Percentiles rank a stretch among this genome's conserved stretches.
Conservation (phyloP, 64 coral and sea anemone genomes). For the Pocillopora damicornis region DNA sequence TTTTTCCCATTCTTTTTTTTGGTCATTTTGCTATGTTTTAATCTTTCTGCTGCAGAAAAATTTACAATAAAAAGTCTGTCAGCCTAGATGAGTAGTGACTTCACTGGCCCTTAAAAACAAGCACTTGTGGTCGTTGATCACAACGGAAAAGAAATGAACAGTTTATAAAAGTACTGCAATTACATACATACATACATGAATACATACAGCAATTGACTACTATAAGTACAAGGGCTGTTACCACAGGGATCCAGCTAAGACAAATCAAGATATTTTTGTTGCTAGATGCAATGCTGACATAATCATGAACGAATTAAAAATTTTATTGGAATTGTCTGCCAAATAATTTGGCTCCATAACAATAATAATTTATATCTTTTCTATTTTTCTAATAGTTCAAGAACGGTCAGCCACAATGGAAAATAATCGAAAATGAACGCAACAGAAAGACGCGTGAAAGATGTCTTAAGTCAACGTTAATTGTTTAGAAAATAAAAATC, state of each 20-base stretch:
- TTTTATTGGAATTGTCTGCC: slow-evolving; percentile 29
- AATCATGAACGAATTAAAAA: slow-evolving; percentile 48
- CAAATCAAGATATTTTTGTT: slow-evolving; percentile 3
- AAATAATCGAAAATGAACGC: not conserved
- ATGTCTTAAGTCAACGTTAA: not conserved
- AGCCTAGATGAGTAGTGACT: slow-evolving; percentile 28
- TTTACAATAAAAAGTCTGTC: slow-evolving; percentile 53
- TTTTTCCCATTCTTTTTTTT: slow-evolving; percentile 8
- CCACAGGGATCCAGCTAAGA: not conserved
- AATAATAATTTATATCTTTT: slow-evolving; percentile 50
- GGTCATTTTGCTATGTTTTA: slow-evolving; percentile 51
- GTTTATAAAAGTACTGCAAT: slow-evolving; percentile 32
- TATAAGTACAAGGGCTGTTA: not conserved
- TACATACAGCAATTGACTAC: not conserved
- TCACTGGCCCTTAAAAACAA: slow-evolving; percentile 44
- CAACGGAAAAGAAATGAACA: slow-evolving; percentile 18
- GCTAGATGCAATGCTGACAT: slow-evolving; percentile 24
- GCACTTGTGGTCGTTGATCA: slow-evolving; percentile 1
- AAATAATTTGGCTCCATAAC: slow-evolving; percentile 39
- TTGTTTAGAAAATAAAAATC: not conserved
- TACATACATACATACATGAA: slow-evolving; percentile 12
- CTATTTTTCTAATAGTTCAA: slow-evolving; percentile 29
- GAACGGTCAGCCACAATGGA: slow-evolving; percentile 20
- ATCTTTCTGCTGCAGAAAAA: slow-evolving; percentile 49
- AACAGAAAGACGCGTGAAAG: not conserved